These are phyloP conservation scores for Macroramphosus scolopax DNA, from an alignment of 2,797 vertebrate species.

Conservation along the genomic window DNA sequence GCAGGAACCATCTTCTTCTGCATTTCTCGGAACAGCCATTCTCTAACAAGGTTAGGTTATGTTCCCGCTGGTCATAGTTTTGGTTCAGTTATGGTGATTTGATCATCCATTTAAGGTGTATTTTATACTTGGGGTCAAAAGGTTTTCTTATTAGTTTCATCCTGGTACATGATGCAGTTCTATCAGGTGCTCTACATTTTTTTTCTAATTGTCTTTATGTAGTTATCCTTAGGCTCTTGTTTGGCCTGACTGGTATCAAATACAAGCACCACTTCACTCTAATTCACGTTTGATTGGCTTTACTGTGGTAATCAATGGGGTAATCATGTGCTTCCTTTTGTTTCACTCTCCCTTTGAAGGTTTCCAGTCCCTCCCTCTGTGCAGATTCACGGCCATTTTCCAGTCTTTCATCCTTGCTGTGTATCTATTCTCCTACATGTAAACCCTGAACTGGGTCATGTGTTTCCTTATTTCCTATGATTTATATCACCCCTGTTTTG, in stretches of 20 bases:
- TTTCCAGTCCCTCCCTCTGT: conserved; percentile 12
- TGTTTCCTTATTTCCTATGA: conserved; percentile 13
- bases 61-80: conserved; percentile 48
- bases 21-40: conserved; percentile 19
- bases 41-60: conserved; percentile 65
- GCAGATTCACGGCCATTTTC: conserved; percentile 10
- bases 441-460: conserved; percentile 6
- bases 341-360: conserved; percentile 16
- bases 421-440: conserved; percentile 5
- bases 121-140: conserved; percentile 40
- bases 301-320: conserved; percentile 41
- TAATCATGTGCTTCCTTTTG: conserved; percentile 20
- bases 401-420: neutral
- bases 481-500: conserved; percentile 14
- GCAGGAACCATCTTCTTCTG: conserved; percentile 2
- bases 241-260: conserved; percentile 27
- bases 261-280: conserved; percentile 26
- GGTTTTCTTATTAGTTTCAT: conserved; percentile 42
- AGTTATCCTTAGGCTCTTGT: conserved; percentile 25
- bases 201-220: conserved; percentile 35
- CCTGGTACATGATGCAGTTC: conserved; percentile 41
- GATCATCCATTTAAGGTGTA: conserved; percentile 49
- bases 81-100: conserved; percentile 58
- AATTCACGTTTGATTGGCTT: conserved; percentile 32
- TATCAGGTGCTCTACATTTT: conserved; percentile 32